These are phyloP conservation scores for Apeira syringaria DNA, from an alignment of 2,888 invertebrate genomes.

Conservation along the genomic window DNA sequence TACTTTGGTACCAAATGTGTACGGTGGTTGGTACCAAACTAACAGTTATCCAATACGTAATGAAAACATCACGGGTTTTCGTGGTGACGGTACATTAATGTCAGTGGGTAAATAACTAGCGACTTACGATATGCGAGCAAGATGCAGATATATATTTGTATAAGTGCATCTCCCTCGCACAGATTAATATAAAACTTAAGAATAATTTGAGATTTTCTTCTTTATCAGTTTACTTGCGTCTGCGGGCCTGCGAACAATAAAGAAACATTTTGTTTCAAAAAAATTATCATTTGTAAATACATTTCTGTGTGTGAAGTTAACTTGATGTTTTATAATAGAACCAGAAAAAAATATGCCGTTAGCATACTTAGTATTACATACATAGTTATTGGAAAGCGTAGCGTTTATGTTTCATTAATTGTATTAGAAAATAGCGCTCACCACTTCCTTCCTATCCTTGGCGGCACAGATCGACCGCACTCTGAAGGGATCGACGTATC, in stretches of 20 bases:
- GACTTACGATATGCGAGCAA: slow-evolving; percentile 33
- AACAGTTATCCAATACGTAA: too few species aligned
- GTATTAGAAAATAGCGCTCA: too few species aligned
- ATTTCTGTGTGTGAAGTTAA: too few species aligned
- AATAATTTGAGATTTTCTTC: slow-evolving; percentile 25
- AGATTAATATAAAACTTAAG: slow-evolving; percentile 16
- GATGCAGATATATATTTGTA: slow-evolving; percentile 33
- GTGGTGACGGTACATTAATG: slow-evolving; percentile 11
- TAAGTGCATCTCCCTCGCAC: slow-evolving; percentile 40
- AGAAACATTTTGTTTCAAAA: background rate
- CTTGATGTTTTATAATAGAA: too few species aligned
- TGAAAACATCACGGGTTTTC: too few species aligned
- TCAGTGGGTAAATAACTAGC: slow-evolving; percentile 31
- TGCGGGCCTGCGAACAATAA: slow-evolving; percentile 57
- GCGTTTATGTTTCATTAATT: too few species aligned
- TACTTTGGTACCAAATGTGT: too few species aligned
- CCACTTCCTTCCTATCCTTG: slow-evolving; percentile 64
- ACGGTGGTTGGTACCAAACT: too few species aligned
- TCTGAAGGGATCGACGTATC: slow-evolving; percentile 53
- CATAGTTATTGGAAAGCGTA: too few species aligned
- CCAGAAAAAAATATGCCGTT: too few species aligned
- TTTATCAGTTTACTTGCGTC: slow-evolving; percentile 54
- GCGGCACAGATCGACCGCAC: slow-evolving; percentile 59
- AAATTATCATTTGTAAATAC: too few species aligned
- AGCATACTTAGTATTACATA: too few species aligned